These are phyloP conservation scores for Rousettus leschenaultii DNA, from an alignment of 2,113 vertebrate species.

Conservation along the genomic window DNA sequence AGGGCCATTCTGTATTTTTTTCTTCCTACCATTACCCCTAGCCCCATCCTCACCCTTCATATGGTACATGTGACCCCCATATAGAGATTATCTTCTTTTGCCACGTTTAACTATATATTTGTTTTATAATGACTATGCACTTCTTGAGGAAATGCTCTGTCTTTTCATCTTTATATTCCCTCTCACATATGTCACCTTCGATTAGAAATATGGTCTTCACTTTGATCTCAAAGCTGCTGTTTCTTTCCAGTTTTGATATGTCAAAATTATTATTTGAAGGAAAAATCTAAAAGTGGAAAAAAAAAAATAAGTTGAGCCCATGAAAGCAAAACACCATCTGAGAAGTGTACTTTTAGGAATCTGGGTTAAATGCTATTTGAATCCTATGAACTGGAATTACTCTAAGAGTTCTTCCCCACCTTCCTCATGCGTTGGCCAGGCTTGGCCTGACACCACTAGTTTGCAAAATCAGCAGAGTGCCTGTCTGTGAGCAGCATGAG, in stretches of 20 bases:
- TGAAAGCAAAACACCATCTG: background rate
- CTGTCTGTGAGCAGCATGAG: background rate
- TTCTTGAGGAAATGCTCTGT: background rate
- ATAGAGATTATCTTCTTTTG: background rate
- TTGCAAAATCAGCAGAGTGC: background rate
- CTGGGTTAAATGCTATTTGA: background rate
- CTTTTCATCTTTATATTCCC: background rate
- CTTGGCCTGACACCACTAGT: too few relatives aligned
- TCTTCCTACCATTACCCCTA: background rate
- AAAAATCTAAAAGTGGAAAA: background rate
- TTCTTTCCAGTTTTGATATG: constrained; percentile 7
- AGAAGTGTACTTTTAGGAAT: background rate
- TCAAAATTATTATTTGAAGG: background rate
- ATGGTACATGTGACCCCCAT: background rate
- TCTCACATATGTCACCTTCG: background rate
- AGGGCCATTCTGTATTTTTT: background rate
- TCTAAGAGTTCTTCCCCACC: background rate
- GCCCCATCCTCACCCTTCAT: background rate
- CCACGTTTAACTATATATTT: background rate
- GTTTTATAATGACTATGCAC: background rate
- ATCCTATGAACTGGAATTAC: background rate
- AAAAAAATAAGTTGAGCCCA: background rate
- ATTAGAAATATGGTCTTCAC: background rate
- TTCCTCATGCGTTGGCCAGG: background rate
- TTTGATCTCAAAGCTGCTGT: background rate